phyloP scores from a whole-genome alignment of 2,113 vertebrate species.

The Rhea pennata region DNA sequence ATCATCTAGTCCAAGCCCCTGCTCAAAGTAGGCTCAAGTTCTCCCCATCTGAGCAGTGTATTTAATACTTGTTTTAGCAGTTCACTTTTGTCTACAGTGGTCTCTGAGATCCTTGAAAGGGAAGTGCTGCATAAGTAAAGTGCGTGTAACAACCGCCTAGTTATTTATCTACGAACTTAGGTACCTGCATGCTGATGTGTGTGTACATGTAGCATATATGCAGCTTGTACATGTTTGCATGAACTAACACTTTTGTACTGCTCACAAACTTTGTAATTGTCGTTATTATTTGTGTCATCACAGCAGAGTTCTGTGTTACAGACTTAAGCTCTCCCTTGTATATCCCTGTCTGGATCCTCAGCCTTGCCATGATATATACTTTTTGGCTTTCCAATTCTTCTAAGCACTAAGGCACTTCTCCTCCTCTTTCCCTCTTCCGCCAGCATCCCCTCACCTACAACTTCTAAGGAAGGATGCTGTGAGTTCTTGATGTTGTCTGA shows the following conservation, averaged over 20 bases:
- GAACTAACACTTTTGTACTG: neutral
- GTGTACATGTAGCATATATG: neutral
- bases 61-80: neutral
- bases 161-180: neutral
- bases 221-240: neutral
- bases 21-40: neutral
- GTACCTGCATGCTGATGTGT: neutral
- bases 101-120: neutral
- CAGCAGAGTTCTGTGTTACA: neutral
- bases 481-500: neutral
- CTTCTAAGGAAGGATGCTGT: neutral
- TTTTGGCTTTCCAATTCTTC: neutral
- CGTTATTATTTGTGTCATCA: neutral
- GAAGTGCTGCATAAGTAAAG: neutral
- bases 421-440: neutral
- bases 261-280: neutral
- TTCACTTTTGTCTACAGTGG: neutral
- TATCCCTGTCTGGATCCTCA: neutral
- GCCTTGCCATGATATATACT: neutral
- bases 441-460: neutral
- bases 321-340: neutral
- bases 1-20: neutral
- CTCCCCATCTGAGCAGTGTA: neutral
- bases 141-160: neutral
- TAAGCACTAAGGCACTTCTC: neutral